Base-by-base conservation (phyloP, 2,888 invertebrate species). In the Synanthedon myopaeformis region DNA sequence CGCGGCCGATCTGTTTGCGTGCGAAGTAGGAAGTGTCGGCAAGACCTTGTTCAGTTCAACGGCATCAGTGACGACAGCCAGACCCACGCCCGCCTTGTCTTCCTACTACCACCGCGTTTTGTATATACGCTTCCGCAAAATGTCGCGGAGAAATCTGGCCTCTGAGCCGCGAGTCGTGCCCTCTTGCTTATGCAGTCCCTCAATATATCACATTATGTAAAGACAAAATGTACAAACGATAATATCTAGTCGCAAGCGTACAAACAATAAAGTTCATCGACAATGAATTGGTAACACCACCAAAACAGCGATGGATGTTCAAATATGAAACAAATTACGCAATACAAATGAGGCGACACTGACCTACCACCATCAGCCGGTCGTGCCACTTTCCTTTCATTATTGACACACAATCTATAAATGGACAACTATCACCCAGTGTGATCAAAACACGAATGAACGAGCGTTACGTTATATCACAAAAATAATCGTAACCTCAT, bases 311-410 rank as follows among this genome's bases (percentile, higher is more conserved):
- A 73, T 73, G 71, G 72, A 77, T 77, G 78, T 54, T 60, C 64
- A 58, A 69, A 35, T 74, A 72, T 80, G 76, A 82, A 80, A 75
- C 67, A 64, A 62, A 73, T 87, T 85, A 85, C 78, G 83, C 79
- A 84, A 85, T 60, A 62, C 67, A 61, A 61, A 55, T 66, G 64
- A 68, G 66, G 67, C 82, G 87, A 84, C 86, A 86, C 83, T 87
- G 87, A 86, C 87, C 87, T 75, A 85, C 79, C 78, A 72, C 61
- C 67, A 23, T 23, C 23, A 69, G 72, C 64, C 72, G 66, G 65
- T 62, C 74, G 85, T 71, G 78, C 82, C 74, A 85, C 86, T 86
- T 86, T 84, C 84, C 77, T 83, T 84, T 85, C 81, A 79, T 79
- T 84, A 84, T 84, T 83, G 84, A 84, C 86, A 84, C 81, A 83